A percentile compares a stretch with the other conserved stretches of the same genome.
phyloP scores from a whole-genome alignment of 2,113 vertebrate species.

The Onychorhynchus coronatus region DNA sequence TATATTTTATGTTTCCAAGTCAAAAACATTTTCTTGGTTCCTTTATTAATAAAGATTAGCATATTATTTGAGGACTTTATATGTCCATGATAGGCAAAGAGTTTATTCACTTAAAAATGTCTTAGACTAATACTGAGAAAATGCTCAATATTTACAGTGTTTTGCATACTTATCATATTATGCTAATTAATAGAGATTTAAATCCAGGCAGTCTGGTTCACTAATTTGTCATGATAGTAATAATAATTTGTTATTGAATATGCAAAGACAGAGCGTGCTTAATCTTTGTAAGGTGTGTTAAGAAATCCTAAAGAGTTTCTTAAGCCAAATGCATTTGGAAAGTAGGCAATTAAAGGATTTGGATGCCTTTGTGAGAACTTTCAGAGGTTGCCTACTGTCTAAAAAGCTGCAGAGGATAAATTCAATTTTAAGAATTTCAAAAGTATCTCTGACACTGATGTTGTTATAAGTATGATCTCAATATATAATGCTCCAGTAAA shows the following conservation, averaged over 20 bases:
- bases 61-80: neutral
- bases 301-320: neutral
- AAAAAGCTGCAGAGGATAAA: neutral
- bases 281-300: slow-evolving; percentile 12
- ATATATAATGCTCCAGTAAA: neutral
- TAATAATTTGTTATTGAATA: slow-evolving; percentile 28
- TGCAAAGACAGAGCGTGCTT: neutral
- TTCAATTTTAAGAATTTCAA: neutral
- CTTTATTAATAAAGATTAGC: neutral
- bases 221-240: neutral
- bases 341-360: slow-evolving; percentile 29
- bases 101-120: neutral
- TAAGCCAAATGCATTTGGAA: neutral
- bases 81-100: neutral
- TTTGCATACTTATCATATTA: slow-evolving; percentile 5
- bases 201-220: neutral
- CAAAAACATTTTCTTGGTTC: neutral
- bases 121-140: slow-evolving; percentile 6
- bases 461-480: neutral
- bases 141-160: neutral
- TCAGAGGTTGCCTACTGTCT: neutral
- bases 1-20: neutral
- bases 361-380: neutral
- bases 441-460: neutral
- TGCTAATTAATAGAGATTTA: slow-evolving; percentile 17